Evolutionary conservation across 2,113 vertebrate species (phyloP).

Genomic region (Gobius niger): DNA sequence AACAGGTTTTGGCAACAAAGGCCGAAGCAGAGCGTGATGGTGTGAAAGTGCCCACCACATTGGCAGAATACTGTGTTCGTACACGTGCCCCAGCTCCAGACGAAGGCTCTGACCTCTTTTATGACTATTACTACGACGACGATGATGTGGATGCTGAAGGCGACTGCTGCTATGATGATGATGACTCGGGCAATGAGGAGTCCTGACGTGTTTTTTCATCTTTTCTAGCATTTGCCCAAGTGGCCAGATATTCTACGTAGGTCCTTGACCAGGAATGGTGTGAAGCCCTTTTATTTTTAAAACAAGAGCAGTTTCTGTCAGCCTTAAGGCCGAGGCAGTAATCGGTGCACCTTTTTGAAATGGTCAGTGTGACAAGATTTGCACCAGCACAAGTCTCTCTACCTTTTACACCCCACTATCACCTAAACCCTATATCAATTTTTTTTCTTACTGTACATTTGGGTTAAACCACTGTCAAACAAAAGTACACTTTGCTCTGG

Average conservation of each 20-base stretch:
- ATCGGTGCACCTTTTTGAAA: conserved; percentile 37
- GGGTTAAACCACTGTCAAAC: conserved; percentile 40
- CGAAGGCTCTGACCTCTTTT: conserved; percentile 93
- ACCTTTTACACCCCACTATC: conserved; percentile 31
- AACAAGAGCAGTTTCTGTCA: conserved; percentile 53
- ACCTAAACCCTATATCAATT: conserved; percentile 18
- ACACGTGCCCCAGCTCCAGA: conserved; percentile 87
- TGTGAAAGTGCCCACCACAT: conserved; percentile 93
- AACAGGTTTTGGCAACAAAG: conserved; percentile 93
- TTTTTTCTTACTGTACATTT: conserved; percentile 11
- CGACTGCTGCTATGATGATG: conserved; percentile 89
- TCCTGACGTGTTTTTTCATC: conserved; percentile 80
- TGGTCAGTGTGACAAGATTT: conserved; percentile 58
- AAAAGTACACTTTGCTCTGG: conserved; percentile 55
- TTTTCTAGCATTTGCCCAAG: conserved; percentile 49
- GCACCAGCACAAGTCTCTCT: conserved; percentile 67
- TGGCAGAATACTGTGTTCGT: conserved; percentile 95
- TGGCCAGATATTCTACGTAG: conserved; percentile 44
- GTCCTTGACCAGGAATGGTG: conserved; percentile 54
- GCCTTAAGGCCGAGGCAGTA: conserved; percentile 41
- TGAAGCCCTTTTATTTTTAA: conserved; percentile 58
- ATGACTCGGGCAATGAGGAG: conserved; percentile 92
- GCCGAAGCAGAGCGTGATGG: conserved; percentile 91
- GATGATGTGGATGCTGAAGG: conserved; percentile 81
- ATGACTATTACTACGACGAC: conserved; percentile 94